phyloP scores from a whole-genome alignment of 2,888 invertebrate genomes.

The Chloroclystis v-ata region DNA sequence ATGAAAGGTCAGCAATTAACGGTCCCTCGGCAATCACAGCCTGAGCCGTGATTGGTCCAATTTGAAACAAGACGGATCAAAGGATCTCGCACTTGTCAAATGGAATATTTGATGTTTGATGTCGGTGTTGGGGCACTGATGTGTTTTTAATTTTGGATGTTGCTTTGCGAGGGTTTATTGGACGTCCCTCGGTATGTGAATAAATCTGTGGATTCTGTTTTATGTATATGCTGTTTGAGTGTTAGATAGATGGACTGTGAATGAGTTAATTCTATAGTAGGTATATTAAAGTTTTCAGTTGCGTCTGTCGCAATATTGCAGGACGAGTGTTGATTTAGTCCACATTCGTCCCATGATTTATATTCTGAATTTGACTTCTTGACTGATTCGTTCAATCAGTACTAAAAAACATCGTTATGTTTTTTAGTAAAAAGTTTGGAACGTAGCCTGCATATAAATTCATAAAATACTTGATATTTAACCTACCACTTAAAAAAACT shows the following conservation, averaged over 20 bases:
- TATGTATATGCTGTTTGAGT: conserved; percentile 10
- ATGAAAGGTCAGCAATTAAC: conserved; percentile 74
- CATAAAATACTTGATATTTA: too few species aligned
- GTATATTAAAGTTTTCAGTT: too few species aligned
- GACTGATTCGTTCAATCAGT: too few species aligned
- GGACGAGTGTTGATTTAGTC: too few species aligned
- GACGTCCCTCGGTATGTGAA: conserved; percentile 15
- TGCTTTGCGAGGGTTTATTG: conserved; percentile 36
- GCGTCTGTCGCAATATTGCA: too few species aligned
- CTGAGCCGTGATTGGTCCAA: conserved; percentile 66
- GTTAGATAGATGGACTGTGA: background rate
- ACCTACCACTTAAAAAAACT: too few species aligned
- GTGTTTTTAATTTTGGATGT: conserved; percentile 46
- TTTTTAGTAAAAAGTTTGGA: too few species aligned
- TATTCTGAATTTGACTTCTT: too few species aligned
- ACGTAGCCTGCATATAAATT: too few species aligned
- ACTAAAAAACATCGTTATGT: too few species aligned
- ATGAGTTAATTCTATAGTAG: background rate
- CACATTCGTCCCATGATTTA: too few species aligned
- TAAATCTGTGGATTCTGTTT: conserved; percentile 12
- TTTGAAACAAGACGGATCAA: conserved; percentile 59
- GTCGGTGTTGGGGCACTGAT: conserved; percentile 43
- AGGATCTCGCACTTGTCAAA: conserved; percentile 64
- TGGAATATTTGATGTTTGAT: conserved; percentile 71
- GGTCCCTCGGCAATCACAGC: conserved; percentile 71